Evolutionary conservation across 2,888 invertebrate genomes (phyloP), one percentile per base, ranked within the genome.

Genomic region (Andrena praecox): DNA sequence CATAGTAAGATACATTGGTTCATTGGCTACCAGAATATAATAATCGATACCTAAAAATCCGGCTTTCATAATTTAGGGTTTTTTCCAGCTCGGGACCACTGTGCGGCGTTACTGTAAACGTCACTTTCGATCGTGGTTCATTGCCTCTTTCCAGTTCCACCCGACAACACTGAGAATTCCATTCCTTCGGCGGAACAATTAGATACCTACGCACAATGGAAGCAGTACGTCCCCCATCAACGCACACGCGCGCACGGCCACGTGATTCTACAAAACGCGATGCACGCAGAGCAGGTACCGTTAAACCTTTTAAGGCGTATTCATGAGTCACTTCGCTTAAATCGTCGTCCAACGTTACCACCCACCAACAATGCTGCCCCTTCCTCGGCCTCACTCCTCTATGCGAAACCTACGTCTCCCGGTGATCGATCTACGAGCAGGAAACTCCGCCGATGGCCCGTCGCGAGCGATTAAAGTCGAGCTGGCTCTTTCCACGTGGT

Each of bases 301-400:
- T 77, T 85, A 80, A 31, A 20, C 80, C 77, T 84, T 84, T 80
- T 77, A 73, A 84, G 69, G 59, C 73, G 52, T 68, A 77, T 60
- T 70, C 84, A 71, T 75, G 84, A 77, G 74, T 69, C 77, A 70
- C 77, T 29, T 68, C 68, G 59, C 27, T 75, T 70, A 71, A 74
- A 77, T 70, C 67, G 71, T 71, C 75, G 60, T 67, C 48, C 54
- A 54, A 67, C 75, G 27, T 82, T 69, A 74, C 77, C 83, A 68
- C 76, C 77, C 74, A 77, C 70, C 71, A 27, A 68, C 76, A 67
- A 68, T 52, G 27, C 52, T 60, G n/a, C 16, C 33, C 63, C 64
- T 16, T 5, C 42, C 42, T 16, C 42, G 42, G 0, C 16, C 42
- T 1, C 42, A 16, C 16, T 42, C 42, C 54, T 52, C 50, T 68